Evolutionary conservation across 2,113 vertebrate species (phyloP), one percentile per base, ranked within the genome.

Genomic region (Peromyscus polionotus): DNA sequence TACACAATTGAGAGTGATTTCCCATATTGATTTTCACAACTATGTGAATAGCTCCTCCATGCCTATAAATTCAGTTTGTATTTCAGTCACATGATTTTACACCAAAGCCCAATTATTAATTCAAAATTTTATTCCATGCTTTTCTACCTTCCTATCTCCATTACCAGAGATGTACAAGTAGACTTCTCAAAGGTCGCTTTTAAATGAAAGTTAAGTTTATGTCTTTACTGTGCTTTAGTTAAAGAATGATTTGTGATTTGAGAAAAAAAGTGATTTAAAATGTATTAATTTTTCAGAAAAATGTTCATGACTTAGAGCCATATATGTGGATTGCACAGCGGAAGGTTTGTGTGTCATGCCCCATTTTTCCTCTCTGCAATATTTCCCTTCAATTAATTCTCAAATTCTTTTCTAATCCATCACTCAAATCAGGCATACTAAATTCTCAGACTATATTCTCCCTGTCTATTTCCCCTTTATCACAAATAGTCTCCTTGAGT

Each of bases 11-110:
- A 76, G 0, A 16, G 0, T 79, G 19, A 0, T n/a, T 81, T 68
- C 24, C 93, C 28, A 39, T 63, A 89, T 45, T 87, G 31, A 84
- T 93, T 94, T 93, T 54, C 42, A 90, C 39, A 39, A 84, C 5
- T 36, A 31, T 57, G 4, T 26, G 65, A 88, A 83, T 28, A 57
- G 3, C 1, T 79, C 61, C 28, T 5, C 10, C 9, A n/a, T 20
- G 3, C 5, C 36, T 16, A 65, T 0, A 93, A 16, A 84, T 61
- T 67, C 54, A 42, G 7, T 57, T 22, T 88, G 6, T 0, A 87
- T 79, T 93, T 93, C 12, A 79, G 24, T 11, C 36, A 48, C 11
- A 3, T 26, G 7, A 45, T 16, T 67, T 87, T 68, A 61, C 5
- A 1, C 22, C 28, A 90, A 97, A 90, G 13, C 0, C 54, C 14